phyloP scores from a whole-genome alignment of 2,888 invertebrate genomes.

The Leucozona laternaria region DNA sequence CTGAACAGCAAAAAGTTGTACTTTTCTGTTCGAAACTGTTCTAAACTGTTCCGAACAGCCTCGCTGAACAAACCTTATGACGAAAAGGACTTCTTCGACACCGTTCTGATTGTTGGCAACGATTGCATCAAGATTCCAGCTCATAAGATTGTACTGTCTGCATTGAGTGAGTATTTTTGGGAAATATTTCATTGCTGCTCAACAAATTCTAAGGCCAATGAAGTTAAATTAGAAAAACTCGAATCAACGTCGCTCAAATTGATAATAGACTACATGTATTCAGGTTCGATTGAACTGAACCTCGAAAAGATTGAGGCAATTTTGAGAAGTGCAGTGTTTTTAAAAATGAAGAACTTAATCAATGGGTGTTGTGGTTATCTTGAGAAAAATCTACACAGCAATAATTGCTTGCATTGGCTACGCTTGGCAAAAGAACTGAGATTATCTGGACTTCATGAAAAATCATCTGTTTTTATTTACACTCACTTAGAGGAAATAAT shows the following conservation, averaged over 20 bases:
- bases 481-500: background rate
- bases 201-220: background rate
- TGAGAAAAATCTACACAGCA: background rate
- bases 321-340: background rate
- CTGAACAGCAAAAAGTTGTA: no score
- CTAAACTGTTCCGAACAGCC: no score
- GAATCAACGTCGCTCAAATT: background rate
- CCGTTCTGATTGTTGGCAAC: no score
- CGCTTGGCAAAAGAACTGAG: background rate
- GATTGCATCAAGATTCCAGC: background rate
- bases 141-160: background rate
- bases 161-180: constrained; percentile 4
- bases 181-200: background rate
- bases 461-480: background rate
- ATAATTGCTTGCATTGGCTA: background rate
- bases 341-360: background rate
- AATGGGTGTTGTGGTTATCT: background rate
- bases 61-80: no score
- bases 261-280: background rate
- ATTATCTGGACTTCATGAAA: background rate
- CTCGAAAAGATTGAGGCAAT: background rate
- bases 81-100: no score
- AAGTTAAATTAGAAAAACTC: background rate
- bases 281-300: background rate
- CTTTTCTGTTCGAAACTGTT: no score